Evolutionary conservation across 2,113 vertebrate genomes (phyloP), one percentile per base, ranked within the genome.

Genomic region (Athene cunicularia): DNA sequence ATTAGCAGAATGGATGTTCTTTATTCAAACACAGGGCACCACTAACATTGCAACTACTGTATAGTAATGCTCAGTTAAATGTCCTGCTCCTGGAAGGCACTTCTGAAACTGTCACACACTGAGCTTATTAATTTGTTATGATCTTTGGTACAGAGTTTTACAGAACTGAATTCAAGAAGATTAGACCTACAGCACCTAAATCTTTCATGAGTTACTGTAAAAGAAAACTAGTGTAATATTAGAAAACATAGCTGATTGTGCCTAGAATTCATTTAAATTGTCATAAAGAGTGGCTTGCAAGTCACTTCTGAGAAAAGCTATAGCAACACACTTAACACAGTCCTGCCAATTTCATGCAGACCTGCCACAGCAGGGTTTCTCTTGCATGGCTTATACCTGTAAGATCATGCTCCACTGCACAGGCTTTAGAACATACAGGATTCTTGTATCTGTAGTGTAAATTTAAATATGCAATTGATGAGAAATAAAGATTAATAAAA

Each of bases 121-220:
- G 33, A 56, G 8, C 21, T 39, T 72, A 45, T 53, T 33, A 0
- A 43, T 75, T 74, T 93, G 15, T 80, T 19, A 33, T 63, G 68
- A 64, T 68, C 30, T 71, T 86, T 2, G 0, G 17, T 56, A 33
- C 64, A 43, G 35, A 53, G 28, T 90, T 93, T 52, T 93, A 64
- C 1, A 2, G 52, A 45, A 53, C 53, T 77, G 21, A 83, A 60
- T 71, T 66, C 53, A 70, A 33, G 24, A 80, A 19, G 10, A 79
- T 79, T 90, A 83, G n/a, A 30, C 45, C 32, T 68, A 53, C 20
- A 59, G 19, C 19, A 11, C 17, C 41, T 82, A n/a, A n/a, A 60
- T 70, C 22, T 85, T 71, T 26, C 14, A 43, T 0, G 0, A 50
- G 11, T 71, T 63, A 56, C 41, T n/a, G 15, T 47, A 66, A 72